Conservation (phyloP, 2,797 vertebrate genomes). For the Geotrypetes seraphini region DNA sequence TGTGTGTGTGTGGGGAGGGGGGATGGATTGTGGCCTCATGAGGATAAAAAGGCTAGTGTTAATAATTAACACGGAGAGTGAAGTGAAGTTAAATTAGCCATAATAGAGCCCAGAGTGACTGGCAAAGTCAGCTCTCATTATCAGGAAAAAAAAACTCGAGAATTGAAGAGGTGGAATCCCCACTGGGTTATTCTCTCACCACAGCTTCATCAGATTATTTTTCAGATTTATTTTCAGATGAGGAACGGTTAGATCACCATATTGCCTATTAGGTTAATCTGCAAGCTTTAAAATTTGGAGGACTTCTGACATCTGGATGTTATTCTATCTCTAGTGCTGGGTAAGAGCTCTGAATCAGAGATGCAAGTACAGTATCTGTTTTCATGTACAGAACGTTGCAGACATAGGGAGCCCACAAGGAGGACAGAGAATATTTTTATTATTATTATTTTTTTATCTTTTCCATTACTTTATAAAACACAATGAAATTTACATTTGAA, state of each 20-base stretch:
- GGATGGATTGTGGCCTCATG: constrained; percentile 63
- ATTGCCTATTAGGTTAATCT: constrained; percentile 56
- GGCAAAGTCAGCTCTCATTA: constrained; percentile 68
- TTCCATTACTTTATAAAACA: too few species aligned
- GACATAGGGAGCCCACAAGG: too few species aligned
- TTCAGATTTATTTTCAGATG: constrained; percentile 55
- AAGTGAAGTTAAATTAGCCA: constrained; percentile 83
- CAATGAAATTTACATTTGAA: too few species aligned
- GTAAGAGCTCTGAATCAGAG: constrained; percentile 33
- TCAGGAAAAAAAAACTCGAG: constrained; percentile 68
- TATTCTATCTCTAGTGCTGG: constrained; percentile 33
- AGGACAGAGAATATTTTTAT: too few species aligned
- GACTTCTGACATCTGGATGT: constrained; percentile 36
- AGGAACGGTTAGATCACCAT: constrained; percentile 50
- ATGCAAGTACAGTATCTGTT: constrained; percentile 17
- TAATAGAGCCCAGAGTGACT: constrained; percentile 91
- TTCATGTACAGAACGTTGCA: constrained; percentile 13
- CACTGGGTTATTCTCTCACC: constrained; percentile 57
- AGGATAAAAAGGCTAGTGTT: constrained; percentile 93
- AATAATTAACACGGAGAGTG: constrained; percentile 81
- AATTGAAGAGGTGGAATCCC: constrained; percentile 69
- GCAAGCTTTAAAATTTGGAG: constrained; percentile 42
- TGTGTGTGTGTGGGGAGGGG: too few species aligned
- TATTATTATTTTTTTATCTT: too few species aligned
- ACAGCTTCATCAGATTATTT: constrained; percentile 49